phyloP scores from a whole-genome alignment of 2,113 vertebrate genomes.

The Podarcis raffonei region DNA sequence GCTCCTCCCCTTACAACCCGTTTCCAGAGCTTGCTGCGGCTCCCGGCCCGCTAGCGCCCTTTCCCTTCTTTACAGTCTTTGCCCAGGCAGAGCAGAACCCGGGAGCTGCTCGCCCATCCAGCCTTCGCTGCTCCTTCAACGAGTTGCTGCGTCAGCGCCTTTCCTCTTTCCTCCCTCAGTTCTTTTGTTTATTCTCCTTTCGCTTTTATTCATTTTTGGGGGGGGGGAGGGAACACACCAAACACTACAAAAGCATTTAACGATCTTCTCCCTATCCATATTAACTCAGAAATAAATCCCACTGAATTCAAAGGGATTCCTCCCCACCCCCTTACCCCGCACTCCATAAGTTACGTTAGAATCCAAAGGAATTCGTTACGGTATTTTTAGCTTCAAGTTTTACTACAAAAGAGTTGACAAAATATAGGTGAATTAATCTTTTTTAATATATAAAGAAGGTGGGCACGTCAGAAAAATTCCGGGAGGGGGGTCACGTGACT shows the following conservation, averaged over 20 bases:
- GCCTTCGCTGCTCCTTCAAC: neutral
- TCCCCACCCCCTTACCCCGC: neutral
- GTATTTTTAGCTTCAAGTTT: neutral
- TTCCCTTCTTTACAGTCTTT: neutral
- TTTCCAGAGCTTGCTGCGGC: neutral
- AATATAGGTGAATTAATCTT: too few species aligned
- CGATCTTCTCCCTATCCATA: too few species aligned
- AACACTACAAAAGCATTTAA: neutral
- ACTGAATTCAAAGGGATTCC: neutral
- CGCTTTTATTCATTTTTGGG: too few species aligned
- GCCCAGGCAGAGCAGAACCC: too few species aligned
- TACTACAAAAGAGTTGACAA: neutral
- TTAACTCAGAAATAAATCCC: neutral
- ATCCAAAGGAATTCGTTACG: neutral
- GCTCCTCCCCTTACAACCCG: neutral
- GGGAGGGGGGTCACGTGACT: constrained; percentile 1
- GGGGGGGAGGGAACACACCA: too few species aligned
- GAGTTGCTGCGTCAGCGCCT: neutral
- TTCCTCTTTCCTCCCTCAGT: neutral
- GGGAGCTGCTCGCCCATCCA: neutral
- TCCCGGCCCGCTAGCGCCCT: neutral
- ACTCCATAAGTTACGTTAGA: neutral
- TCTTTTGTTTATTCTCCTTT: neutral
- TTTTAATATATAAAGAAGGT: neutral
- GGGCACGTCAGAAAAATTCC: neutral